phyloP scores from a whole-genome alignment of 2,113 vertebrate species.

The Hydrolagus affinis region DNA sequence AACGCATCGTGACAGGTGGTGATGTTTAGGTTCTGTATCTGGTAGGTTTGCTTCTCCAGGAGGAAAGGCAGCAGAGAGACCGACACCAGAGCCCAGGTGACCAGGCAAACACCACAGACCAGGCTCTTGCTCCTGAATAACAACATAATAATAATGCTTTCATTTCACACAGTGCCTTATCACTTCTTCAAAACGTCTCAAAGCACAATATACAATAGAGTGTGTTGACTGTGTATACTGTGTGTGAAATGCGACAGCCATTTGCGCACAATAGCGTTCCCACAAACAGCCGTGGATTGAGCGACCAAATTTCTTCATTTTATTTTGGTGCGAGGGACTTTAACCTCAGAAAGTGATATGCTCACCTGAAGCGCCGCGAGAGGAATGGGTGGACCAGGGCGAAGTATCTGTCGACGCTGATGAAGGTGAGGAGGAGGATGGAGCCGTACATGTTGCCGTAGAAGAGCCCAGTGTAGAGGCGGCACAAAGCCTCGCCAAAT shows the following conservation, averaged over 20 bases:
- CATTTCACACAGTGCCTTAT: too few species aligned
- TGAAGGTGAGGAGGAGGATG: slow-evolving; percentile 60
- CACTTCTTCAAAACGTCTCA: too few species aligned
- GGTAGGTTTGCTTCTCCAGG: slow-evolving; percentile 61
- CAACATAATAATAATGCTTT: too few species aligned
- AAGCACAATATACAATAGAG: too few species aligned
- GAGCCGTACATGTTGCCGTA: slow-evolving; percentile 83
- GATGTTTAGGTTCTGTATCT: slow-evolving; percentile 29
- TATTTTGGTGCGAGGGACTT: too few species aligned
- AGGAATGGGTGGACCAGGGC: slow-evolving; percentile 73
- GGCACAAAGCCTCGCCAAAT: slow-evolving; percentile 67
- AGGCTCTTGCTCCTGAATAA: background rate
- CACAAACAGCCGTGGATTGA: too few species aligned
- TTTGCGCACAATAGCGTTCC: too few species aligned
- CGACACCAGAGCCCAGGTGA: background rate
- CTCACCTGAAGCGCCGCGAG: slow-evolving; percentile 48
- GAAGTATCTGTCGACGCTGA: slow-evolving; percentile 74
- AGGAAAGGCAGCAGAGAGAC: slow-evolving; percentile 51
- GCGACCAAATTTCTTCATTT: too few species aligned
- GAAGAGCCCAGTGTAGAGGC: slow-evolving; percentile 58
- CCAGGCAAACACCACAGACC: background rate
- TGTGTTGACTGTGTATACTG: too few species aligned
- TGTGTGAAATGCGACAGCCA: too few species aligned
- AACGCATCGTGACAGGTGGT: slow-evolving; percentile 70
- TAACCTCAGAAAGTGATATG: too few species aligned